A percentile compares a stretch with the other conserved stretches of the same genome.
Conservation (phyloP, 1,140 invertebrate species). For the Lethrus apterus region DNA sequence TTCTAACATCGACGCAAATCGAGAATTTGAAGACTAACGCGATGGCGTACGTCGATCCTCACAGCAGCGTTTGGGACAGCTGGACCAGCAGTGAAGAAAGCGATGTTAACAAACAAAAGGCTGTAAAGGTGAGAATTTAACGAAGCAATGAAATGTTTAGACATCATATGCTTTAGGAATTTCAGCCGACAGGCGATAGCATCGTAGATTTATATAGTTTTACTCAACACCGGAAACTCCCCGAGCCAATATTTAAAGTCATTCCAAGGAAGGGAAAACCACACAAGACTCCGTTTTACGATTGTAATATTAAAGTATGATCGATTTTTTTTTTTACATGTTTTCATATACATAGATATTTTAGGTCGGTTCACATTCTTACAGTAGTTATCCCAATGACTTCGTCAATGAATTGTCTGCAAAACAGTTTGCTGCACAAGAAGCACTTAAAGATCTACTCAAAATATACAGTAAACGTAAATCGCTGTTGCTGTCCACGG, state of each 20-base stretch:
- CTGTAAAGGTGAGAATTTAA: too few species aligned
- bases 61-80: not conserved
- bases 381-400: slow-evolving; percentile 52
- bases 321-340: not conserved
- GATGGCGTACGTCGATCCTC: not conserved
- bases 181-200: slow-evolving; percentile 4
- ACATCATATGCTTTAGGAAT: too few species aligned
- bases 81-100: slow-evolving; percentile 3
- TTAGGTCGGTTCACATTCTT: slow-evolving; percentile 45
- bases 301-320: slow-evolving; percentile 40
- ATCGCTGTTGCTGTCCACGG: slow-evolving; percentile 27
- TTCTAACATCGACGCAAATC: not conserved
- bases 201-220: slow-evolving; percentile 26
- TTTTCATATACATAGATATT: slow-evolving; percentile 1
- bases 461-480: slow-evolving; percentile 35
- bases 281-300: slow-evolving; percentile 34
- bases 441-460: slow-evolving; percentile 43
- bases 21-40: slow-evolving; percentile 5
- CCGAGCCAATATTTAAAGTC: slow-evolving; percentile 23
- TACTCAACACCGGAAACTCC: slow-evolving; percentile 24
- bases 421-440: slow-evolving; percentile 45
- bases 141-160: too few species aligned
- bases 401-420: slow-evolving; percentile 46
- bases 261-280: slow-evolving; percentile 34
- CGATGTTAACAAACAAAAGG: too few species aligned